Evolutionary conservation across 2,797 vertebrate genomes (phyloP).

Genomic region (Paedocypris micromegethes): DNA sequence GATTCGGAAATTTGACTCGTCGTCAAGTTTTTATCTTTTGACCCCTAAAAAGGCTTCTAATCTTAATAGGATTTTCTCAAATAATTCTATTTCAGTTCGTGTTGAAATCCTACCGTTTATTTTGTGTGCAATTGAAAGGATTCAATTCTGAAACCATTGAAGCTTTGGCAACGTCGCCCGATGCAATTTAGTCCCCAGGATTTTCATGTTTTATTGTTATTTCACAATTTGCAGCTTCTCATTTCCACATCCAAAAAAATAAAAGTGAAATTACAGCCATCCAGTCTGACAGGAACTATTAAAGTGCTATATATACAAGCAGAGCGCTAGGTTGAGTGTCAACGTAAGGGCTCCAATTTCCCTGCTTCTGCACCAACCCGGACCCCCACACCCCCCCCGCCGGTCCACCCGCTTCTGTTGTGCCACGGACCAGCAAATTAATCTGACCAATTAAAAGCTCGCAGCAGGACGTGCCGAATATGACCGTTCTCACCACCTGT

Average conservation of each 20-base stretch:
- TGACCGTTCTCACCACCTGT: slow-evolving; percentile 10
- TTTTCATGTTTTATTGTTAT: not conserved
- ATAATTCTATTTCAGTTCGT: too few relatives aligned
- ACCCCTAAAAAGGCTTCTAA: too few relatives aligned
- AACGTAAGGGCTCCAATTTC: slow-evolving; percentile 39
- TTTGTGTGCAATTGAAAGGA: too few relatives aligned
- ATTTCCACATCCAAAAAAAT: slow-evolving; percentile 13
- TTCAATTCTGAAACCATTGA: too few relatives aligned
- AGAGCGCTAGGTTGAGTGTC: slow-evolving; percentile 57
- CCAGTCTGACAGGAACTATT: slow-evolving; percentile 56
- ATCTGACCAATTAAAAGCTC: not conserved
- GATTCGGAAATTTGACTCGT: too few relatives aligned
- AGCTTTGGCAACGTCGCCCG: too few relatives aligned
- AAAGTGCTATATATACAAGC: slow-evolving; percentile 67
- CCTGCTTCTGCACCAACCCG: slow-evolving; percentile 13
- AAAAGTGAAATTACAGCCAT: slow-evolving; percentile 36
- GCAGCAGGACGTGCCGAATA: not conserved
- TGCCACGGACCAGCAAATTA: slow-evolving; percentile 3
- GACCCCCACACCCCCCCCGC: not conserved
- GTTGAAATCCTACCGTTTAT: too few relatives aligned
- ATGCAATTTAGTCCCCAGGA: too few relatives aligned
- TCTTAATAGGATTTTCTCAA: too few relatives aligned
- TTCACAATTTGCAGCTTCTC: too few relatives aligned
- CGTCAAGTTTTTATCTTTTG: too few relatives aligned
- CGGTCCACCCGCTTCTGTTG: not conserved